Percentiles rank a stretch among this genome's conserved stretches.
These are phyloP conservation scores for Mesitornis unicolor DNA, from an alignment of 2,113 vertebrate species.

Conservation along the genomic window DNA sequence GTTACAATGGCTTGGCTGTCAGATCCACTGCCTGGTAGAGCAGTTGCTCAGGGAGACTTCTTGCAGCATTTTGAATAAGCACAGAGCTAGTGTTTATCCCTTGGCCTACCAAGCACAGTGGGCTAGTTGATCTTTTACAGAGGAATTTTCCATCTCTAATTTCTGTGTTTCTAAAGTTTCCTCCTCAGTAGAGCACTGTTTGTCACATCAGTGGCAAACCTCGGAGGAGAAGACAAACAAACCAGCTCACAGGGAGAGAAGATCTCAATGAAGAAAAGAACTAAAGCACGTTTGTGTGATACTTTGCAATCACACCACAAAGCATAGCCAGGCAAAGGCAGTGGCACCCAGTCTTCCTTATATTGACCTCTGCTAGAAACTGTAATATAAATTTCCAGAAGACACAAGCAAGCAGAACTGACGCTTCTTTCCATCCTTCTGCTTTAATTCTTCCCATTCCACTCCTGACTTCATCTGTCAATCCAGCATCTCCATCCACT, in stretches of 20 bases:
- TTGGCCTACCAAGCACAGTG: not conserved
- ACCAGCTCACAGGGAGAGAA: not conserved
- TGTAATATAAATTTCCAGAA: not conserved
- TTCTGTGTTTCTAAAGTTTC: constrained; percentile 8
- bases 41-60: not conserved
- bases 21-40: not conserved
- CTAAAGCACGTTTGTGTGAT: not conserved
- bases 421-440: not conserved
- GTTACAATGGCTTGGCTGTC: not conserved
- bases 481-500: not conserved
- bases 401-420: not conserved
- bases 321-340: not conserved
- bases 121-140: not conserved
- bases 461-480: not conserved
- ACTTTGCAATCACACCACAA: not conserved
- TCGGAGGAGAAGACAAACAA: constrained; percentile 1
- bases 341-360: not conserved
- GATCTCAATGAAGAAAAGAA: not conserved
- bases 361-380: not conserved
- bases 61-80: not conserved
- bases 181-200: not conserved
- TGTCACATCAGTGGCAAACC: not conserved
- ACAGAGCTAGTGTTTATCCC: not conserved
- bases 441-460: not conserved
- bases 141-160: constrained; percentile 45